phyloP scores from a whole-genome alignment of 1,140 invertebrate species.

The Heliothis virescens region DNA sequence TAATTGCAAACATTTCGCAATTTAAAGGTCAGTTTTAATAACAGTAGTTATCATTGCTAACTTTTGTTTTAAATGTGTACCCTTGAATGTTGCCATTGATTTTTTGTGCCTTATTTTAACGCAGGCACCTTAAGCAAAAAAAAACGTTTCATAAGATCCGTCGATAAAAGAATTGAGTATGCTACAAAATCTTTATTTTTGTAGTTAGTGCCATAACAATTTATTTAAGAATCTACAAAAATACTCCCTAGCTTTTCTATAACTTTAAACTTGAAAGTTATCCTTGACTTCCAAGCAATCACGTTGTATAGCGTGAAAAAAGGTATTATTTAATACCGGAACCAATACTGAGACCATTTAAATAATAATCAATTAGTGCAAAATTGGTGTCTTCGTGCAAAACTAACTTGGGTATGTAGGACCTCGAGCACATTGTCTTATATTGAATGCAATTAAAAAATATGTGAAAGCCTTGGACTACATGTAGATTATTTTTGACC shows the following conservation, averaged over 20 bases:
- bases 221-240: too few relatives aligned
- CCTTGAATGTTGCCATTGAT: constrained; percentile 3
- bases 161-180: neutral
- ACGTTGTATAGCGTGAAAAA: too few relatives aligned
- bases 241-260: too few relatives aligned
- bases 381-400: constrained; percentile 29
- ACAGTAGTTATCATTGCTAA: constrained; percentile 4
- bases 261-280: too few relatives aligned
- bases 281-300: too few relatives aligned
- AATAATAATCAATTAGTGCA: constrained; percentile 12
- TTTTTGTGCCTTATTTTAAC: neutral
- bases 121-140: neutral
- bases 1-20: constrained; percentile 2
- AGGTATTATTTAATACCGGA: too few relatives aligned
- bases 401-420: neutral
- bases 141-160: neutral
- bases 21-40: constrained; percentile 17
- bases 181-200: too few relatives aligned
- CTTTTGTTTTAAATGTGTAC: constrained; percentile 23
- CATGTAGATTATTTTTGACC: constrained; percentile 24
- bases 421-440: constrained; percentile 37
- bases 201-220: too few relatives aligned
- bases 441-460: constrained; percentile 37
- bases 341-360: too few relatives aligned
- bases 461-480: constrained; percentile 41